These are phyloP conservation scores for Willowsia nigromaculata DNA, from an alignment of 2,888 invertebrate genomes.

Conservation along the genomic window DNA sequence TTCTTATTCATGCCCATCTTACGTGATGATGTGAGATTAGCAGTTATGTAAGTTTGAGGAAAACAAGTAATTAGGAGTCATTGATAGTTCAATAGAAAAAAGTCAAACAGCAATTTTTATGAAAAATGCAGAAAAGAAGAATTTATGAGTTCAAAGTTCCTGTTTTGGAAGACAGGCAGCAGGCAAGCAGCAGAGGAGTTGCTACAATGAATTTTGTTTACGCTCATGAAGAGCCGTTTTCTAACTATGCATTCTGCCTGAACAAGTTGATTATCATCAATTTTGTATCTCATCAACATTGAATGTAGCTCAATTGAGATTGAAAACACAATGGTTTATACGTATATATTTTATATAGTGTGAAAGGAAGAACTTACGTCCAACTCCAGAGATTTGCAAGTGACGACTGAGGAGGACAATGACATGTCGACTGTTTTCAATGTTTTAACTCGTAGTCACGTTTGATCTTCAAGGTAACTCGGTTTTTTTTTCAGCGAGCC, in stretches of 20 bases:
- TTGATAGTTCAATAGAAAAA: neutral
- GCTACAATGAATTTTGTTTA: neutral
- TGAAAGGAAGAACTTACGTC: constrained; percentile 49
- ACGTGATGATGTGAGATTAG: too few relatives aligned
- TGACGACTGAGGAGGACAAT: constrained; percentile 54
- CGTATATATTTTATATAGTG: neutral
- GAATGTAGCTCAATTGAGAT: neutral
- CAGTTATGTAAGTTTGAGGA: too few relatives aligned
- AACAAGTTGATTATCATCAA: neutral
- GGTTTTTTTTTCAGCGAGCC: neutral
- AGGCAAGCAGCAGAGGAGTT: neutral
- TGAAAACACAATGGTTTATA: neutral
- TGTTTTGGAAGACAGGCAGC: constrained; percentile 15
- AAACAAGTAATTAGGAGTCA: neutral
- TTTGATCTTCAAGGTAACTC: constrained; percentile 52
- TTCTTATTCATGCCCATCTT: too few relatives aligned
- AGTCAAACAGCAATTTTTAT: neutral
- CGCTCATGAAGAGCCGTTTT: neutral
- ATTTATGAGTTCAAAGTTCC: constrained; percentile 31
- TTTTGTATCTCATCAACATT: neutral
- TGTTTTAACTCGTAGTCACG: constrained; percentile 34
- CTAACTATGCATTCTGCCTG: neutral
- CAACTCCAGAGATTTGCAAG: constrained; percentile 60
- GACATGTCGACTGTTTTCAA: constrained; percentile 60
- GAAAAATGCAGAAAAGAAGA: neutral